These are phyloP conservation scores for Plagodis pulveraria DNA, from an alignment of 2,888 invertebrate genomes.

Conservation along the genomic window DNA sequence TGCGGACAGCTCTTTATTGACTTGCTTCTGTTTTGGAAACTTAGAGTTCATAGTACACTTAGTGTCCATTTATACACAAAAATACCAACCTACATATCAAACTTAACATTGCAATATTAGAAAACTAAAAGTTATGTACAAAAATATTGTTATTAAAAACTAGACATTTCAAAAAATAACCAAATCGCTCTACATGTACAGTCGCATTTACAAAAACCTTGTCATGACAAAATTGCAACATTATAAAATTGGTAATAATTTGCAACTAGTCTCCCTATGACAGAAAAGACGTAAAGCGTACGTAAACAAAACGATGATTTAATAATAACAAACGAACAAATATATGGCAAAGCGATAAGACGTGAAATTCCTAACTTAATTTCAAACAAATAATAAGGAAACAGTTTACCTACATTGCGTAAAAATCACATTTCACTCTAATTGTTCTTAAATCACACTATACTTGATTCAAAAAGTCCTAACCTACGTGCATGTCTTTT, in stretches of 20 bases:
- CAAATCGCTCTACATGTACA: conserved; percentile 16
- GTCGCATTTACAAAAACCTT: conserved; percentile 38
- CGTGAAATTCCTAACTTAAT: conserved; percentile 53
- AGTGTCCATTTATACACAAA: conserved; percentile 9
- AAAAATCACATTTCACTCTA: conserved; percentile 76
- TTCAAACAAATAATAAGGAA: conserved; percentile 47
- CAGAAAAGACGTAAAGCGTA: conserved; percentile 36
- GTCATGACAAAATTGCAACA: conserved; percentile 62
- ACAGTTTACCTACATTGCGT: conserved; percentile 73
- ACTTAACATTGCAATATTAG: neutral
- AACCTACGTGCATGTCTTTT: conserved; percentile 68
- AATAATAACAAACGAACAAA: conserved; percentile 51
- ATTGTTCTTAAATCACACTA: conserved; percentile 57
- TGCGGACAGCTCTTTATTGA: conserved; percentile 1
- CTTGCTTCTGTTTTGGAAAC: conserved; percentile 5
- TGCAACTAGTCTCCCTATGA: too few relatives aligned
- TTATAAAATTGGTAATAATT: neutral
- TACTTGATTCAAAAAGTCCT: conserved; percentile 53
- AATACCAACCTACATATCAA: neutral
- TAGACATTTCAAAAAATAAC: conserved; percentile 15
- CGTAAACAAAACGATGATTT: conserved; percentile 54
- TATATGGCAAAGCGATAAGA: conserved; percentile 49
- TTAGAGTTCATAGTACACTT: conserved; percentile 21
- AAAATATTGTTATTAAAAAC: neutral
- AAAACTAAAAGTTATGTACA: neutral